These are phyloP conservation scores for Cettia cetti DNA, from an alignment of 2,113 vertebrate species.

Conservation along the genomic window DNA sequence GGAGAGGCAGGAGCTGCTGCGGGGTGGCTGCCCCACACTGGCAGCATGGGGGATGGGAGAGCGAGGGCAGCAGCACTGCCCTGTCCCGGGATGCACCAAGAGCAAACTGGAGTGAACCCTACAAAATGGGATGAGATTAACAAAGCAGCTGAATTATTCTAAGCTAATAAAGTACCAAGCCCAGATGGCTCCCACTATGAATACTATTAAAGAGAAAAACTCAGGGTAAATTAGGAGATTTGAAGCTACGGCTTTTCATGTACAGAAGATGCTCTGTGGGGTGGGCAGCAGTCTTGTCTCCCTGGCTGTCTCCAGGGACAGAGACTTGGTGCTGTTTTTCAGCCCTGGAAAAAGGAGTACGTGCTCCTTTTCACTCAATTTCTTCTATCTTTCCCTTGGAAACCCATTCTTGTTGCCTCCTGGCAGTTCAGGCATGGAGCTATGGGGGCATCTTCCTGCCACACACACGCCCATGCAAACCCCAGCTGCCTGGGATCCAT, in stretches of 20 bases:
- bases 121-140: constrained; percentile 62
- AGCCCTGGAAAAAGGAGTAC: not conserved
- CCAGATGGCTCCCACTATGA: constrained; percentile 61
- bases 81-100: not conserved
- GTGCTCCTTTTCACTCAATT: not conserved
- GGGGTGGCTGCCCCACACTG: not conserved
- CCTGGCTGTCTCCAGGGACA: not conserved
- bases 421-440: not conserved
- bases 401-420: not conserved
- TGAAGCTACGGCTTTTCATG: not conserved
- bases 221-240: constrained; percentile 62
- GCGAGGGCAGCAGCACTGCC: not conserved
- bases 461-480: fast-evolving
- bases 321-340: not conserved
- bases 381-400: not conserved
- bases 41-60: not conserved
- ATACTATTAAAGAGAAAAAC: constrained; percentile 56
- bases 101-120: constrained; percentile 39
- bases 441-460: not conserved
- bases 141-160: constrained; percentile 60
- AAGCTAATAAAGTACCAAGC: constrained; percentile 56
- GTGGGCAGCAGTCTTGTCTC: not conserved
- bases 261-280: not conserved
- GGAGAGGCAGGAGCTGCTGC: not conserved
- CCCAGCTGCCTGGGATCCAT: not conserved